A percentile compares a stretch with the other conserved stretches of the same genome.
These are phyloP conservation scores for Astyanax mexicanus DNA, from an alignment of 2,797 vertebrate species.

Conservation along the genomic window DNA sequence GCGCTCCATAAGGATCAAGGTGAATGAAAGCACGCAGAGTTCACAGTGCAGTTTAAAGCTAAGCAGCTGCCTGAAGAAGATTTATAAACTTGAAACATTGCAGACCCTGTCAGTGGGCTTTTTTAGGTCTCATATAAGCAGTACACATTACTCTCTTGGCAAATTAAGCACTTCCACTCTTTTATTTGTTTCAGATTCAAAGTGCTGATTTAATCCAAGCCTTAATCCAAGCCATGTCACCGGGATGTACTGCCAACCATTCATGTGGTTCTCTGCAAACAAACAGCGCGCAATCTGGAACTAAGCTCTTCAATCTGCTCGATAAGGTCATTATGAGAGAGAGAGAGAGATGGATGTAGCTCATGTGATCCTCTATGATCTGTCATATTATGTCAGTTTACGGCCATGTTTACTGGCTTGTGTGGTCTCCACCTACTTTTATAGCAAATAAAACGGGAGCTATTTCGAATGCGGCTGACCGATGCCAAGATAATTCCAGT, in stretches of 20 bases:
- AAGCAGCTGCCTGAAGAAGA: background rate
- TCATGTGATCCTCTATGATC: constrained; percentile 52
- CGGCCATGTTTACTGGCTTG: constrained; percentile 26
- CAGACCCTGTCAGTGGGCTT: background rate
- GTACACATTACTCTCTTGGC: background rate
- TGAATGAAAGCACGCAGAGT: background rate
- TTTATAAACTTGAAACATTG: background rate
- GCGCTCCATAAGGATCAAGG: background rate
- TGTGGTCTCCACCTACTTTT: constrained; percentile 17
- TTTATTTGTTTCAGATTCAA: constrained; percentile 14
- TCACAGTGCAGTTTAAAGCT: background rate
- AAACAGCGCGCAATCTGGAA: constrained; percentile 55
- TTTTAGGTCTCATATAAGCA: background rate
- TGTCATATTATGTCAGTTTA: constrained; percentile 24
- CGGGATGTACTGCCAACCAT: constrained; percentile 1
- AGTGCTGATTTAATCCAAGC: constrained; percentile 57
- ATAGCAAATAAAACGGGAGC: constrained; percentile 6
- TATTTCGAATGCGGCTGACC: background rate
- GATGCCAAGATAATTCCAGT: background rate
- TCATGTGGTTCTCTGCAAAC: constrained; percentile 5
- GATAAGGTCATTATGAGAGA: constrained; percentile 64
- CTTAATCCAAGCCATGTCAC: constrained; percentile 52
- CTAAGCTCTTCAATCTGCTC: constrained; percentile 68
- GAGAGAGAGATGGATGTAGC: constrained; percentile 59
- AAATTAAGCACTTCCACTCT: constrained; percentile 7